Conservation (phyloP, 2,888 invertebrate genomes). For the Ptychoptera albimana region DNA sequence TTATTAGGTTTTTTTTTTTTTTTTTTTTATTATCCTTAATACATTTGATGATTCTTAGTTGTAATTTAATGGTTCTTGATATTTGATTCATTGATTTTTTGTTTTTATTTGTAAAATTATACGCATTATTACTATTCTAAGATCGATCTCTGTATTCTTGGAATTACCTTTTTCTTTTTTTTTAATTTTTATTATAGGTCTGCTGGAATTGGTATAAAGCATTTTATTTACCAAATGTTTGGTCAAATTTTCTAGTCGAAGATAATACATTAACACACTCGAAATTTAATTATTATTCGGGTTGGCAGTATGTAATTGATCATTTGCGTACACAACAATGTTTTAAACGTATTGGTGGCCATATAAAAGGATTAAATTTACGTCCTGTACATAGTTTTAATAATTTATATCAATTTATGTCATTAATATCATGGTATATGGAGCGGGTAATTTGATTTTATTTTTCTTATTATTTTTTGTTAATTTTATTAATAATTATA, state of each 20-base stretch:
- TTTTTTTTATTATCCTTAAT: neutral
- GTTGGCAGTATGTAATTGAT: constrained; percentile 64
- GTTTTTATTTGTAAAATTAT: no score
- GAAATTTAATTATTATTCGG: constrained; percentile 65
- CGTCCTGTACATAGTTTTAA: constrained; percentile 62
- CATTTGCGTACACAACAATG: constrained; percentile 57
- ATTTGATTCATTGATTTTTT: no score
- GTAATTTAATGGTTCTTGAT: neutral
- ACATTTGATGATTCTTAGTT: neutral
- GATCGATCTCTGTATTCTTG: neutral
- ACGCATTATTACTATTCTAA: no score
- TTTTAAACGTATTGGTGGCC: constrained; percentile 46
- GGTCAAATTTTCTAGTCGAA: constrained; percentile 54
- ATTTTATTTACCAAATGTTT: constrained; percentile 57
- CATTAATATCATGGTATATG: constrained; percentile 58
- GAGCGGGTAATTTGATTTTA: constrained; percentile 31
- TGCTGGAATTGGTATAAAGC: constrained; percentile 44
- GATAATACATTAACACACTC: constrained; percentile 57
- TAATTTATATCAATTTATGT: constrained; percentile 72
- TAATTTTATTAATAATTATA: neutral
- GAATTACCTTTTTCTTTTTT: neutral
- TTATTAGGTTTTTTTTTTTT: constrained; percentile 16
- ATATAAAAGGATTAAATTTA: constrained; percentile 49
- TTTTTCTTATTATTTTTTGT: neutral
- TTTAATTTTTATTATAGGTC: constrained; percentile 16